Base-by-base conservation (phyloP, 2,113 vertebrate genomes). In the Mobula hypostoma region DNA sequence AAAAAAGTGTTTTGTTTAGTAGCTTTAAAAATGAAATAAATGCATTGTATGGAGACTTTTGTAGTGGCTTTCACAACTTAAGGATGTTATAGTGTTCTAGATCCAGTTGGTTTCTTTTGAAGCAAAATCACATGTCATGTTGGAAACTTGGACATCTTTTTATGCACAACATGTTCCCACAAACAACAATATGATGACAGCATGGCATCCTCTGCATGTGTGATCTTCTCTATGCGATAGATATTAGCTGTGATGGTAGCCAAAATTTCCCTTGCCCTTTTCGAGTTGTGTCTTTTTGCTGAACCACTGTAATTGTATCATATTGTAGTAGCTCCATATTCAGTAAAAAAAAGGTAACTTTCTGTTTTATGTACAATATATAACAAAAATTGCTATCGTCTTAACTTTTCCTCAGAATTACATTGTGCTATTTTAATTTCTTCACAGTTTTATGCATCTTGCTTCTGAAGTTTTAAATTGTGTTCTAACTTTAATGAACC, bases 1-100 rank as follows among this genome's bases (percentile, higher is more conserved):
- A 48, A 70, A 93, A 74, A 93, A 93, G 36, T 70, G 56, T 32
- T 56, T 92, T 72, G 63, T 48, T 92, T 92, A 11, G 32, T 93
- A 24, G 21, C 68, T 93, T 19, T 27, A 88, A 66, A 87, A 87
- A 27, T 11, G 56, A 87, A 87, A 87, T n/a, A 32, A 15, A 6
- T n/a, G 27, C 27, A 88, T n/a, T 88, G 58, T 21, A 66, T n/a
- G 66, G 58, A 15, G 27, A 4, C 61, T 7, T 66, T n/a, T 58
- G 63, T 17, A 88, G 58, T n/a, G 27, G 12, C 61, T 17, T 88
- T n/a, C 85, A 66, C 29, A 15, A 32, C 29, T 12, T 66, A 61
- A 87, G 29, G 29, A 32, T 15, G 61, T 63, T 27, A 2, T 21
- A 58, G 27, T n/a, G 29, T 11, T 85, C 61, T n/a, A 32, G 27